Percentiles rank a stretch among this genome's conserved stretches.
Evolutionary conservation across 1,140 invertebrate species (phyloP).

Genomic region (Mercenaria mercenaria): DNA sequence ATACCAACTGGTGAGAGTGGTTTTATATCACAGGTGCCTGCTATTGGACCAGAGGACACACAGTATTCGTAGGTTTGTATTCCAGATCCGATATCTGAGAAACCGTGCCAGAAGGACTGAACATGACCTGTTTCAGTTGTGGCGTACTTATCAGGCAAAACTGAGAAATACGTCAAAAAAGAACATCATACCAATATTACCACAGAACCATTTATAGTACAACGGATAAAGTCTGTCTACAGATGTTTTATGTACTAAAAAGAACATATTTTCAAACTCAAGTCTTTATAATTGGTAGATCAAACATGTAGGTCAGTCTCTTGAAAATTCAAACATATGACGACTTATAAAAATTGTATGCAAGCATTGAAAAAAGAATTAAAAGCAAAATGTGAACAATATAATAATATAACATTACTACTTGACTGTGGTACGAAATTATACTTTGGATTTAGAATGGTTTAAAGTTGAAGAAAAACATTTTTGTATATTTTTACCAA

Average conservation of each 20-base stretch:
- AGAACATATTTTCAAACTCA: too few relatives aligned
- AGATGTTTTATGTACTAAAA: too few relatives aligned
- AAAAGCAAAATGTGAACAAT: not conserved
- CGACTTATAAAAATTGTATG: too few relatives aligned
- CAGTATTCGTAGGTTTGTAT: constrained; percentile 59
- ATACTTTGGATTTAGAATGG: not conserved
- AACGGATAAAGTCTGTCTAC: too few relatives aligned
- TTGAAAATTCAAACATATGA: too few relatives aligned
- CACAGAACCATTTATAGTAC: too few relatives aligned
- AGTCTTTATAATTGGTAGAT: too few relatives aligned
- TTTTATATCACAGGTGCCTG: not conserved
- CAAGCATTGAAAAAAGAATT: too few relatives aligned
- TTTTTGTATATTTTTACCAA: constrained; percentile 22
- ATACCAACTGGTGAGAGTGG: not conserved
- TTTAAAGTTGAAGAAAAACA: not conserved
- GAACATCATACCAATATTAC: too few relatives aligned
- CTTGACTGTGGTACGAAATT: not conserved
- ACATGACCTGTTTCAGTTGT: not conserved
- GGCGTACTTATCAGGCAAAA: constrained; percentile 41
- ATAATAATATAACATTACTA: not conserved
- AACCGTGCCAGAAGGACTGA: constrained; percentile 62
- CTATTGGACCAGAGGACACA: not conserved
- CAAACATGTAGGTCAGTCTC: too few relatives aligned
- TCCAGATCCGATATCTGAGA: constrained; percentile 47
- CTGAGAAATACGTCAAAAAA: not conserved